Base-by-base conservation (phyloP, 2,888 invertebrate genomes). In the Yponomeuta evonymella region DNA sequence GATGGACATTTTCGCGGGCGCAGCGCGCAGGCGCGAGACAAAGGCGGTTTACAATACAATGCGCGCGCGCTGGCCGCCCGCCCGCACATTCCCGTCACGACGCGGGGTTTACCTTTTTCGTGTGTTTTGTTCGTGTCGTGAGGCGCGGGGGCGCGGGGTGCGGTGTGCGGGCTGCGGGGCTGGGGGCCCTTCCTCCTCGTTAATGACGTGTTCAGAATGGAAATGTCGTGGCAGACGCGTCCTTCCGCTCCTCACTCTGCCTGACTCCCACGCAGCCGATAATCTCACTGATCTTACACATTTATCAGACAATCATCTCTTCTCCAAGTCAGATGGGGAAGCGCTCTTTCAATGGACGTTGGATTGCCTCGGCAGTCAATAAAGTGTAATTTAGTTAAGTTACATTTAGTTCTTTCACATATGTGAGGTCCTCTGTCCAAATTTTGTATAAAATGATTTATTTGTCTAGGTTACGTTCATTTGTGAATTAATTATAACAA, bases 41-140 rank as follows among this genome's bases (percentile, higher is more conserved):
- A 91, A 90, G 83, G 90, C 82, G 86, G 85, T 89, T 90, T 90
- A 90, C 81, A 90, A 90, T 90, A 90, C 90, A 89, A 90, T 90
- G 88, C 88, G 86, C 85, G 85, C 85, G 83, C 81, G 76, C 88
- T 83, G 82, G 86, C 85, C 79, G 79, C 83, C 36, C 36, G 36
- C 85, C 83, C 15, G 15, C 51, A 87, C 87, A 89, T 90, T 90
- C 90, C 86, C 85, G 88, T 89, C 91, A 91, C 91, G 90, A 90
- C 79, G 81, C 84, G 81, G 83, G 81, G 82, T 80, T 84, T 84
- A 83, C 89, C 89, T 89, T 89, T 89, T 90, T 89, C 81, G 88
- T 87, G 86, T 88, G 85, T 87, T 88, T 88, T 85, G 86, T 85
- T 83, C 81, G 82, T 79, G 82, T 77, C 65, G 36, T 12, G 75